Conservation (phyloP, 2,888 invertebrate species). For the Augochlorella aurata region DNA sequence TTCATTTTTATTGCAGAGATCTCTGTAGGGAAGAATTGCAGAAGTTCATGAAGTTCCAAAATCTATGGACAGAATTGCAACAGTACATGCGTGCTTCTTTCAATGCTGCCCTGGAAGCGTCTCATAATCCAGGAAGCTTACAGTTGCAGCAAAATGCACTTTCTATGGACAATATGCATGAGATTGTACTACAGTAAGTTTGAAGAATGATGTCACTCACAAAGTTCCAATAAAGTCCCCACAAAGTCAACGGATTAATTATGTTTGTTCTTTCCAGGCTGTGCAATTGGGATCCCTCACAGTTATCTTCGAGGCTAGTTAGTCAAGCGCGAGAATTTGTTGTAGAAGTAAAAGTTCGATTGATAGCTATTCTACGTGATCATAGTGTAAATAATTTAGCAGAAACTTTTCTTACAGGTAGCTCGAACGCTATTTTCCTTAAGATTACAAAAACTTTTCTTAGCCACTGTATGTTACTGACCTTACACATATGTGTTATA, state of each 20-base stretch:
- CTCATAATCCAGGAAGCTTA: constrained; percentile 63
- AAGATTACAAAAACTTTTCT: background rate
- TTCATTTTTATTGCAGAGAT: constrained; percentile 62
- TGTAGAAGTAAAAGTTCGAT: constrained; percentile 85
- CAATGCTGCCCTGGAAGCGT: constrained; percentile 76
- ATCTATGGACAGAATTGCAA: constrained; percentile 82
- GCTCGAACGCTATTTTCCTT: constrained; percentile 37
- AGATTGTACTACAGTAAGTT: constrained; percentile 82
- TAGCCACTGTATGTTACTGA: background rate
- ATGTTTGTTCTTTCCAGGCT: constrained; percentile 78
- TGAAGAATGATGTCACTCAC: background rate
- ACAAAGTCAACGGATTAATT: background rate
- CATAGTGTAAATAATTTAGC: constrained; percentile 83
- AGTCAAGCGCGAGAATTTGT: constrained; percentile 86
- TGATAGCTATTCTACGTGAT: constrained; percentile 83
- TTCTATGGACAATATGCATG: constrained; percentile 76
- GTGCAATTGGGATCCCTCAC: constrained; percentile 85
- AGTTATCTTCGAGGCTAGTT: constrained; percentile 86
- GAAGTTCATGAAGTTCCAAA: constrained; percentile 81
- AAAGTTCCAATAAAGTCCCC: background rate
- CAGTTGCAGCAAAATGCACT: constrained; percentile 68
- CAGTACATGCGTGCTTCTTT: constrained; percentile 82
- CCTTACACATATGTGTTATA: constrained; percentile 16
- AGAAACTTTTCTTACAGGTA: constrained; percentile 83
- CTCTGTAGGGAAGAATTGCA: constrained; percentile 78